Evolutionary conservation across 2,888 invertebrate genomes (phyloP).

Genomic region (Beris chalybata): DNA sequence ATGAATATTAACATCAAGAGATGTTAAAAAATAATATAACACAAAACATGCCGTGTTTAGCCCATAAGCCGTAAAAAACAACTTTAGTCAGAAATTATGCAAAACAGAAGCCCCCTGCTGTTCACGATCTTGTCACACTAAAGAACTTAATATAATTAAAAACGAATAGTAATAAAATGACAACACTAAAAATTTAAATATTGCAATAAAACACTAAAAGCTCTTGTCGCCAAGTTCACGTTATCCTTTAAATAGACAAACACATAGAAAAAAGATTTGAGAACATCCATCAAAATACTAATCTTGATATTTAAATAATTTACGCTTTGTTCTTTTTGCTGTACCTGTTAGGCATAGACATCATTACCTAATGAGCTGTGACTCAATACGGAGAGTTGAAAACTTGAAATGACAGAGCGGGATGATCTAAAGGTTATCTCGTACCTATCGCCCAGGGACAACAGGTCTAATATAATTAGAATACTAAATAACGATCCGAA

Average conservation of each 20-base stretch:
- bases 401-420: constrained; percentile 13
- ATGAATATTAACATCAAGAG: too few species aligned
- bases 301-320: not conserved
- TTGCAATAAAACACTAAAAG: too few species aligned
- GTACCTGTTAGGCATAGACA: constrained; percentile 7
- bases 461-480: not conserved
- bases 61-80: not conserved
- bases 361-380: constrained; percentile 30
- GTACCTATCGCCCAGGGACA: not conserved
- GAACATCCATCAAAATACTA: constrained; percentile 3
- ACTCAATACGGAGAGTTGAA: constrained; percentile 14
- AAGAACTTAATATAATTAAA: too few species aligned
- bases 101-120: too few species aligned
- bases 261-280: not conserved
- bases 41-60: not conserved
- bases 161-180: too few species aligned
- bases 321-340: too few species aligned
- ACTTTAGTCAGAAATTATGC: too few species aligned
- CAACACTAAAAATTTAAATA: too few species aligned
- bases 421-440: constrained; percentile 25
- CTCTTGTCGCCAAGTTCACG: too few species aligned
- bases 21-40: not conserved
- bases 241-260: too few species aligned
- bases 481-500: not conserved
- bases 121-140: too few species aligned